A percentile compares a stretch with the other conserved stretches of the same genome.
phyloP scores from a whole-genome alignment of 2,113 vertebrate species.

The Alligator mississippiensis region DNA sequence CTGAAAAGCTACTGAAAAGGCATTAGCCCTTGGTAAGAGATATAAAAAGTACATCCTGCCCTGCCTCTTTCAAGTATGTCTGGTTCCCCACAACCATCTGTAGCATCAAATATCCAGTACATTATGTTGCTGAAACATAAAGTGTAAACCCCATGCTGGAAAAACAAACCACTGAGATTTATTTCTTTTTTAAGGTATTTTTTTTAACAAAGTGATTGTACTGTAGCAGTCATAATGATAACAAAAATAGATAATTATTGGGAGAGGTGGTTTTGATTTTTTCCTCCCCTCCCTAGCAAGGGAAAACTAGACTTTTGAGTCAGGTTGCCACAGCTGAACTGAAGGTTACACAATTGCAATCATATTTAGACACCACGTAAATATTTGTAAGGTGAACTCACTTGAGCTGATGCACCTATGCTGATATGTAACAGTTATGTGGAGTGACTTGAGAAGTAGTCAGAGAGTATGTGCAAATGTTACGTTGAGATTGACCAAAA shows the following conservation, averaged over 20 bases:
- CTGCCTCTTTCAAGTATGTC: conserved; percentile 74
- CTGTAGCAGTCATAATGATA: conserved; percentile 28
- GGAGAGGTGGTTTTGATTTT: neutral
- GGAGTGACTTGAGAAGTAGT: neutral
- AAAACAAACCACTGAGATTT: conserved; percentile 50
- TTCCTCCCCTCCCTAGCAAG: neutral
- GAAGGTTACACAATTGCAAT: neutral
- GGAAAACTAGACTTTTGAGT: neutral
- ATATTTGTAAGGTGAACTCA: rapidly evolving
- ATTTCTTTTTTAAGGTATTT: conserved; percentile 62
- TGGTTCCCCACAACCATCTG: conserved; percentile 70
- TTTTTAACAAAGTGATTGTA: conserved; percentile 53
- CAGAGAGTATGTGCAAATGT: neutral
- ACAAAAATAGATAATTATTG: conserved; percentile 53
- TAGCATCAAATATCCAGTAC: conserved; percentile 62
- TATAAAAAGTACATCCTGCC: conserved; percentile 75
- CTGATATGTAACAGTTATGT: neutral
- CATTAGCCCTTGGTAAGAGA: conserved; percentile 53
- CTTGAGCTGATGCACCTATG: neutral
- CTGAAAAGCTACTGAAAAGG: conserved; percentile 61
- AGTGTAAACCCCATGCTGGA: conserved; percentile 50
- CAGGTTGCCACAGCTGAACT: neutral
- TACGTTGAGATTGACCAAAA: no score
- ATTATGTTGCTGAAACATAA: conserved; percentile 64
- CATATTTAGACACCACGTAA: neutral